phyloP scores from a whole-genome alignment of 1,140 invertebrate genomes.

The Penaeus indicus region DNA sequence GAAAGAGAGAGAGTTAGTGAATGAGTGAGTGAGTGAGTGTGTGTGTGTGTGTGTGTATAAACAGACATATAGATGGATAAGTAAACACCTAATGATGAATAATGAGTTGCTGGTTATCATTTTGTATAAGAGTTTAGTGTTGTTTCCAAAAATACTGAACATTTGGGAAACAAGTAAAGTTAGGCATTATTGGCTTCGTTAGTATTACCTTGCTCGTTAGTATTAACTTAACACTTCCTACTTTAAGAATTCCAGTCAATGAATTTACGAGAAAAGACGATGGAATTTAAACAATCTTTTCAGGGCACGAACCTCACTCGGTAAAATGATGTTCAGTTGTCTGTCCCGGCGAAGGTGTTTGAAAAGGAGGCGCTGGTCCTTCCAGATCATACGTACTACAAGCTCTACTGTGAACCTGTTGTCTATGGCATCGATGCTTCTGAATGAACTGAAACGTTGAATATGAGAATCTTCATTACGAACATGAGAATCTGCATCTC shows the following conservation, averaged over 20 bases:
- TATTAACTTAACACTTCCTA: too few species aligned
- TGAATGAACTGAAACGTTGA: slow-evolving; percentile 41
- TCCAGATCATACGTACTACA: slow-evolving; percentile 55
- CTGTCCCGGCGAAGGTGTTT: slow-evolving; percentile 46
- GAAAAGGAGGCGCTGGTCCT: slow-evolving; percentile 56
- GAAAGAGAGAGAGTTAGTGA: too few species aligned
- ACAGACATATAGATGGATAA: background rate
- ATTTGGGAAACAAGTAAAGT: too few species aligned
- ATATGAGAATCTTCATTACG: background rate
- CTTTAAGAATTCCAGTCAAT: too few species aligned
- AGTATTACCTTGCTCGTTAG: too few species aligned
- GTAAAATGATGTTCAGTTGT: slow-evolving; percentile 65
- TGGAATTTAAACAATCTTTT: too few species aligned
- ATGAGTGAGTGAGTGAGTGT: background rate
- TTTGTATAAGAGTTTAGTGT: too few species aligned
- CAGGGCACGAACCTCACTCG: slow-evolving; percentile 45
- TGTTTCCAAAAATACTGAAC: too few species aligned
- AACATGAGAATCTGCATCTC: background rate
- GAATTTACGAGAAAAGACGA: too few species aligned
- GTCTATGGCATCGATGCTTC: slow-evolving; percentile 50
- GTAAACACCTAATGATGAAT: too few species aligned
- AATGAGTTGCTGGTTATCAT: too few species aligned
- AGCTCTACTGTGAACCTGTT: slow-evolving; percentile 58
- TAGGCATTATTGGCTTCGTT: too few species aligned
- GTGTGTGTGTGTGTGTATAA: slow-evolving; percentile 7